Evolutionary conservation across 2,888 invertebrate genomes (phyloP).

Genomic region (Hyppa rectilinea): DNA sequence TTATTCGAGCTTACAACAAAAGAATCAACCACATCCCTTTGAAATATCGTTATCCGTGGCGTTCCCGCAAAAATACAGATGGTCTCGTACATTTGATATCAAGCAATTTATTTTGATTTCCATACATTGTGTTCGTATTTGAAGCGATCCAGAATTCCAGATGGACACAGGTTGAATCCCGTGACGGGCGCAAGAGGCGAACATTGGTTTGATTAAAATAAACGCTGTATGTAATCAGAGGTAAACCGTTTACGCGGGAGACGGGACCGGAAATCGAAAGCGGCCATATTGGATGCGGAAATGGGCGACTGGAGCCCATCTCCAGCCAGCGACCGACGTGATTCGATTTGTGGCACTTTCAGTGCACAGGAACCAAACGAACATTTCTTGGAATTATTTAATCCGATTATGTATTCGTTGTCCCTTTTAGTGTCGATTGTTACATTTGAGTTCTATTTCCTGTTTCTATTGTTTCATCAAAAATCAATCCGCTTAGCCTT

Average conservation of each 20-base stretch:
- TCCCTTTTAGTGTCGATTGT: constrained; percentile 36
- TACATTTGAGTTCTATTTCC: constrained; percentile 32
- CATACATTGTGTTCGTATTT: constrained; percentile 44
- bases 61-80: constrained; percentile 51
- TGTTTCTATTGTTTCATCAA: constrained; percentile 19
- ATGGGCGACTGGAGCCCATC: constrained; percentile 75
- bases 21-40: constrained; percentile 40
- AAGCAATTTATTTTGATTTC: constrained; percentile 60
- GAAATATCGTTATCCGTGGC: constrained; percentile 41
- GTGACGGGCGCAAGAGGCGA: constrained; percentile 64
- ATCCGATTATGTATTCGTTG: constrained; percentile 50
- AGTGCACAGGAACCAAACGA: constrained; percentile 50
- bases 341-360: constrained; percentile 70
- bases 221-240: constrained; percentile 83
- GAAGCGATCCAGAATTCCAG: constrained; percentile 64
- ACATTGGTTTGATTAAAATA: constrained; percentile 81
- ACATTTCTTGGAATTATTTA: constrained; percentile 59
- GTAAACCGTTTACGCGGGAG: constrained; percentile 84
- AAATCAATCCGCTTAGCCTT: too few species aligned
- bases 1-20: constrained; percentile 45
- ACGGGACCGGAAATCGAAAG: constrained; percentile 87
- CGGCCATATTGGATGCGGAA: constrained; percentile 89
- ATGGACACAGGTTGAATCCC: constrained; percentile 63
- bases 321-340: constrained; percentile 51
- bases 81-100: constrained; percentile 40